phyloP scores from a whole-genome alignment of 1,140 invertebrate genomes.

The Sitobion miscanthi region DNA sequence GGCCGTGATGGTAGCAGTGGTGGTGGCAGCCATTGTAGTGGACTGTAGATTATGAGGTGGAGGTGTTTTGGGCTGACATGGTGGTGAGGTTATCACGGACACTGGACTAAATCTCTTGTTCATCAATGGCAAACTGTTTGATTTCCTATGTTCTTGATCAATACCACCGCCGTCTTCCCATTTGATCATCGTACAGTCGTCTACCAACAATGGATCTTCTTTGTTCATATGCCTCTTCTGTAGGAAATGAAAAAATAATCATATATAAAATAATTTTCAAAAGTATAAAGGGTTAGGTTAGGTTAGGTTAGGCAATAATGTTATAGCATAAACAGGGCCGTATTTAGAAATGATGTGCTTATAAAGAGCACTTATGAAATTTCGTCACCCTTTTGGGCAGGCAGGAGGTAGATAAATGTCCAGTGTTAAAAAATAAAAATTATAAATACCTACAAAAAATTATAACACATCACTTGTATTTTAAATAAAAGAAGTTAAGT shows the following conservation, averaged over 20 bases:
- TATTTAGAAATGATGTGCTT: no score
- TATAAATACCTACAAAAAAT: no score
- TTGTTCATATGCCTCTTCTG: slow-evolving; percentile 56
- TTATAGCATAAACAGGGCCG: neutral
- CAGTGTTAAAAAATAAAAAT: no score
- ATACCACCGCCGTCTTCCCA: neutral
- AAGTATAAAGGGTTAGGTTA: neutral
- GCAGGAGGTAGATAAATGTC: no score
- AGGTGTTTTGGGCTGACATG: slow-evolving; percentile 17
- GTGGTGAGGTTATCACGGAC: slow-evolving; percentile 61
- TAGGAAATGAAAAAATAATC: neutral
- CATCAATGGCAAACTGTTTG: slow-evolving; percentile 23
- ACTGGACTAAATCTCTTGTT: slow-evolving; percentile 60
- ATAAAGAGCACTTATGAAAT: no score
- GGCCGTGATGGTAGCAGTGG: neutral
- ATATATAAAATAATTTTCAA: neutral
- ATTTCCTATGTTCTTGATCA: neutral
- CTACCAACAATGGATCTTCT: neutral
- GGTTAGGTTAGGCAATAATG: neutral
- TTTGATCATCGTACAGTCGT: slow-evolving; percentile 35
- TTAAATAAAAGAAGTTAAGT: no score
- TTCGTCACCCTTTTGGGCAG: no score
- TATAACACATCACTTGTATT: no score
- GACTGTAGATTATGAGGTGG: neutral
- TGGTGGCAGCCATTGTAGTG: neutral